These are phyloP conservation scores for Coremacera marginata DNA, from an alignment of 2,888 invertebrate species.

Conservation along the genomic window DNA sequence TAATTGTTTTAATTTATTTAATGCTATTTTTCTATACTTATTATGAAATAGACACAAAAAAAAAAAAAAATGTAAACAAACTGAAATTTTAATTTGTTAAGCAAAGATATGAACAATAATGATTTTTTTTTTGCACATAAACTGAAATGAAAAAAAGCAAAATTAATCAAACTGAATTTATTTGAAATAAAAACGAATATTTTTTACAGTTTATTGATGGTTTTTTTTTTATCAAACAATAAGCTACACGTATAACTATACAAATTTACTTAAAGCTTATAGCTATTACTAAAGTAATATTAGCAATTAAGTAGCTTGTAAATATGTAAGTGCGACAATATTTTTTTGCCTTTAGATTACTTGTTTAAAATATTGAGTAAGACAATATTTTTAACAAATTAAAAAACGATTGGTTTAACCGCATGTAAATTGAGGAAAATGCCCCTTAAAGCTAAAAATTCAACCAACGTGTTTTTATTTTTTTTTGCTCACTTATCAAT, in stretches of 20 bases:
- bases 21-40: neutral
- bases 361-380: no score
- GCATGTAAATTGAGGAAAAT: no score
- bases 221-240: neutral
- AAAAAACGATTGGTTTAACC: no score
- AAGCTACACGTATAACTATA: neutral
- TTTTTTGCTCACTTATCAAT: no score
- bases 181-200: neutral
- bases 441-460: no score
- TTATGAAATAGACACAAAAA: neutral
- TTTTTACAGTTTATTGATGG: neutral
- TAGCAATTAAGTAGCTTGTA: no score
- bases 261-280: no score
- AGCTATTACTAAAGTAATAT: no score
- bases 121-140: neutral
- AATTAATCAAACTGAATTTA: neutral
- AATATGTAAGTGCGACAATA: no score
- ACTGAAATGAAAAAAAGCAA: neutral
- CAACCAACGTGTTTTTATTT: no score
- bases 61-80: neutral
- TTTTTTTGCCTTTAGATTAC: no score
- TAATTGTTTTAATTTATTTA: constrained; percentile 5
- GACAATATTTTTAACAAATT: no score
- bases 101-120: neutral
- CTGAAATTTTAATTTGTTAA: neutral